Percentiles rank a stretch among this genome's conserved stretches.
Conservation (phyloP, 2,888 invertebrate genomes). For the Scelioninae gen. 1 region DNA sequence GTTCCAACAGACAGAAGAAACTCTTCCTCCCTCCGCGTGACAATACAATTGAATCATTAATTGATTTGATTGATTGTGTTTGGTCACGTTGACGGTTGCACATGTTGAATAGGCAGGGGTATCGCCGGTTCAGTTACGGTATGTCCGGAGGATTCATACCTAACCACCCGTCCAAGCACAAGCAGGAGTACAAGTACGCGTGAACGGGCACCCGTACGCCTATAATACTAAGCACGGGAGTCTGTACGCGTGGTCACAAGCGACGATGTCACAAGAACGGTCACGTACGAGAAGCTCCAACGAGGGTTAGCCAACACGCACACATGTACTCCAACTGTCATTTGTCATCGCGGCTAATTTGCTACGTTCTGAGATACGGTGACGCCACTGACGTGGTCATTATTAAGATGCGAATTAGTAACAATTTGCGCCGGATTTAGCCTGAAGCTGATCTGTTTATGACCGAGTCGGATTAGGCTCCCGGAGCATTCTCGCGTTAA, state of each 20-base stretch:
- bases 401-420: slow-evolving; percentile 85
- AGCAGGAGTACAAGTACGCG: slow-evolving; percentile 70
- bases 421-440: slow-evolving; percentile 84
- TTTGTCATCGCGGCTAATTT: slow-evolving; percentile 84
- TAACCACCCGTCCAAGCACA: slow-evolving; percentile 72
- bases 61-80: slow-evolving; percentile 83
- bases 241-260: slow-evolving; percentile 14
- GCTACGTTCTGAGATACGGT: slow-evolving; percentile 84
- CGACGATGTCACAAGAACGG: slow-evolving; percentile 62
- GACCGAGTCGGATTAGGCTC: slow-evolving; percentile 82
- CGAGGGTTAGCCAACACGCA: slow-evolving; percentile 59
- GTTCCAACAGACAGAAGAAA: slow-evolving; percentile 42
- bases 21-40: slow-evolving; percentile 71
- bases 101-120: slow-evolving; percentile 82
- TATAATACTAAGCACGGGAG: slow-evolving; percentile 36
- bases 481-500: slow-evolving; percentile 80
- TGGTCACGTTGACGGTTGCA: slow-evolving; percentile 81
- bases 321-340: slow-evolving; percentile 79
- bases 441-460: slow-evolving; percentile 84
- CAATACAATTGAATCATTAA: slow-evolving; percentile 81
- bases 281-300: slow-evolving; percentile 53
- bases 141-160: slow-evolving; percentile 79
- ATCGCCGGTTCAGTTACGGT: slow-evolving; percentile 75
- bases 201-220: slow-evolving; percentile 66
- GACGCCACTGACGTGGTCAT: slow-evolving; percentile 84